Evolutionary conservation across 2,113 vertebrate genomes (phyloP).

Genomic region (Ammospiza caudacuta): DNA sequence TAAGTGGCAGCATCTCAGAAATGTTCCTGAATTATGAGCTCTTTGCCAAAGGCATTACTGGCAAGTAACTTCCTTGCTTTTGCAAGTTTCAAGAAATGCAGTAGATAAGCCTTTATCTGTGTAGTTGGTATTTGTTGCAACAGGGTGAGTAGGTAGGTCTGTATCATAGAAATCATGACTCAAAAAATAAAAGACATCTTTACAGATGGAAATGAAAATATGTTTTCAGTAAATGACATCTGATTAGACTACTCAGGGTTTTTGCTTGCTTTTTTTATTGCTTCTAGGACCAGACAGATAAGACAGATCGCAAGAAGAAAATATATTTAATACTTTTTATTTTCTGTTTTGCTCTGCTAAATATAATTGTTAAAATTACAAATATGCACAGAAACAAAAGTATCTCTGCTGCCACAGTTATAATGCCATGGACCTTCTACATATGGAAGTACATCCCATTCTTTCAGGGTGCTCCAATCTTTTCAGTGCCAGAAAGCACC

Average conservation of each 20-base stretch:
- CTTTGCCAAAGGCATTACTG: background rate
- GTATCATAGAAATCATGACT: background rate
- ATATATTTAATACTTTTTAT: background rate
- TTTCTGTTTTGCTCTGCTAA: background rate
- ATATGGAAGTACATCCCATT: background rate
- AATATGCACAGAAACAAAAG: background rate
- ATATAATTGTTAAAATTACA: background rate
- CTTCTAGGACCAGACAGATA: background rate
- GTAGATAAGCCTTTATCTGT: slow-evolving; percentile 3
- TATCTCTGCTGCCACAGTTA: background rate
- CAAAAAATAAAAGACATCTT: background rate
- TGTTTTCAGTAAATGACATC: background rate
- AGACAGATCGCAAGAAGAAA: background rate
- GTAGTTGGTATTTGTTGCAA: background rate
- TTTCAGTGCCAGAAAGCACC: background rate
- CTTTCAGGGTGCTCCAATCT: background rate
- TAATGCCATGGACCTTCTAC: background rate
- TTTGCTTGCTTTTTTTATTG: background rate
- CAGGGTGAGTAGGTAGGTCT: background rate
- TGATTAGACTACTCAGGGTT: background rate
- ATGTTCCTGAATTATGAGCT: background rate
- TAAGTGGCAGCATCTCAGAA: background rate
- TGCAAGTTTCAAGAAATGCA: background rate
- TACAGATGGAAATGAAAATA: background rate
- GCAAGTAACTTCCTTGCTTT: background rate